Percentiles rank a stretch among this genome's conserved stretches.
Conservation (phyloP, 2,888 invertebrate species). For the Elysia crispata region DNA sequence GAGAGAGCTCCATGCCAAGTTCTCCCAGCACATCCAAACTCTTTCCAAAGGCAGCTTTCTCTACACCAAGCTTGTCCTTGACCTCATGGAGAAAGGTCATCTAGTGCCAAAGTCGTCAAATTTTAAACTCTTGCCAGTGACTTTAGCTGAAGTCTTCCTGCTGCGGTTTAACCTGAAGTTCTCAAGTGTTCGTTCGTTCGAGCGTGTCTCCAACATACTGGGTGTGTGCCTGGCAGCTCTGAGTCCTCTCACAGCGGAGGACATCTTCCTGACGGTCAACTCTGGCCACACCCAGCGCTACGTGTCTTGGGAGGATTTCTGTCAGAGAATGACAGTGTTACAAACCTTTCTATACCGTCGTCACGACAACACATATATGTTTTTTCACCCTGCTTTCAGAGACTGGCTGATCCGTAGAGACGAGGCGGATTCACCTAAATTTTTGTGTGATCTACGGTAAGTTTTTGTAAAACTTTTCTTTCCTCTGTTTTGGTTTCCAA, state of each 20-base stretch:
- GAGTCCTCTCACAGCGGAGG: slow-evolving; percentile 91
- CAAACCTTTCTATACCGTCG: slow-evolving; percentile 92
- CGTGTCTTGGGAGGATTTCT: slow-evolving; percentile 93
- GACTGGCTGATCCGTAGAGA: slow-evolving; percentile 93
- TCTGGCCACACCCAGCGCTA: slow-evolving; percentile 88
- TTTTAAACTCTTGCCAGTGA: slow-evolving; percentile 83
- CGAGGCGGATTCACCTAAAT: slow-evolving; percentile 87
- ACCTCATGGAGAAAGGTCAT: slow-evolving; percentile 93
- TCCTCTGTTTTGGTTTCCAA: not conserved
- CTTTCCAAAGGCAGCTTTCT: slow-evolving; percentile 93
- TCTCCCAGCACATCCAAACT: slow-evolving; percentile 89
- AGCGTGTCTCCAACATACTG: slow-evolving; percentile 89
- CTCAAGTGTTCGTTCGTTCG: slow-evolving; percentile 92
- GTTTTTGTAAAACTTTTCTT: too few species aligned
- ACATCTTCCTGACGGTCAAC: slow-evolving; percentile 95
- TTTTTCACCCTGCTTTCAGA: slow-evolving; percentile 97
- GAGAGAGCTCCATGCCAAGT: slow-evolving; percentile 77
- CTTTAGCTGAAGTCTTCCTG: slow-evolving; percentile 84
- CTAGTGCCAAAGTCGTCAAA: slow-evolving; percentile 94
- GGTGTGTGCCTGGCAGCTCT: slow-evolving; percentile 94
- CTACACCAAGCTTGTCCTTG: slow-evolving; percentile 92
- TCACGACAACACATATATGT: slow-evolving; percentile 95
- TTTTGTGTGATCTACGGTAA: slow-evolving; percentile 90
- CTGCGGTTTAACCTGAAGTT: slow-evolving; percentile 93
- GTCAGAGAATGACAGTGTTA: slow-evolving; percentile 90